Conservation (phyloP, 2,888 invertebrate species). For the Drosophila meridiana region DNA sequence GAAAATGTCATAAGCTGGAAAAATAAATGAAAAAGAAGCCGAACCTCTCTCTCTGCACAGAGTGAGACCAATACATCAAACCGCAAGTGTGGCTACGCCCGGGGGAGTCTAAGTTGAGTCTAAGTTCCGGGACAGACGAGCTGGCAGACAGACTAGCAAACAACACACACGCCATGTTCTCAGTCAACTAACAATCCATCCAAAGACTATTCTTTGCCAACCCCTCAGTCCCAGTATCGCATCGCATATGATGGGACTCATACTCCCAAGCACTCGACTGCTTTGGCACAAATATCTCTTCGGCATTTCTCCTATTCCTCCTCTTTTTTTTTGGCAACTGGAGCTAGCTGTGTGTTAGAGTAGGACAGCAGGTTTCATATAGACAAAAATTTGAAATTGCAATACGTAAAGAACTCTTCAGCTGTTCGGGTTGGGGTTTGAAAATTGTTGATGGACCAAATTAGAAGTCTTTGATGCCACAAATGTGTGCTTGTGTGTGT, state of each 20-base stretch:
- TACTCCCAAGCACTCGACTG: constrained; percentile 30
- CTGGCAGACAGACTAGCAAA: constrained; percentile 1
- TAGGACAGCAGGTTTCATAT: neutral
- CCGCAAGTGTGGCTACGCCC: constrained; percentile 15
- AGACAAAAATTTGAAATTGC: constrained; percentile 48
- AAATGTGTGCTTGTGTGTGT: constrained; percentile 14
- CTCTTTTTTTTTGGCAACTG: constrained; percentile 23
- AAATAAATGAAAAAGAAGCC: constrained; percentile 23
- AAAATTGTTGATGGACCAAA: constrained; percentile 29
- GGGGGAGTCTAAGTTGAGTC: constrained; percentile 7
- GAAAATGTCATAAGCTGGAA: constrained; percentile 49
- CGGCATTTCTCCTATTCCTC: constrained; percentile 12
- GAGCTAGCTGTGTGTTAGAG: neutral
- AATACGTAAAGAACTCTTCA: constrained; percentile 44
- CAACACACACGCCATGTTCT: constrained; percentile 33
- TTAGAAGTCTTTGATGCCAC: constrained; percentile 40
- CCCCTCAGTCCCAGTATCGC: neutral
- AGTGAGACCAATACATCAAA: constrained; percentile 24
- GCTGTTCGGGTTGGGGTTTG: neutral
- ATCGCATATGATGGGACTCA: constrained; percentile 13
- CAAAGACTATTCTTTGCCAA: neutral
- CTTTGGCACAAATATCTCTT: constrained; percentile 20
- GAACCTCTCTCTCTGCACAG: neutral
- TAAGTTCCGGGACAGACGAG: neutral
- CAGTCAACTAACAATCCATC: constrained; percentile 24